Conservation (phyloP, 2,113 vertebrate genomes). For the Amblyopsis rosae region DNA sequence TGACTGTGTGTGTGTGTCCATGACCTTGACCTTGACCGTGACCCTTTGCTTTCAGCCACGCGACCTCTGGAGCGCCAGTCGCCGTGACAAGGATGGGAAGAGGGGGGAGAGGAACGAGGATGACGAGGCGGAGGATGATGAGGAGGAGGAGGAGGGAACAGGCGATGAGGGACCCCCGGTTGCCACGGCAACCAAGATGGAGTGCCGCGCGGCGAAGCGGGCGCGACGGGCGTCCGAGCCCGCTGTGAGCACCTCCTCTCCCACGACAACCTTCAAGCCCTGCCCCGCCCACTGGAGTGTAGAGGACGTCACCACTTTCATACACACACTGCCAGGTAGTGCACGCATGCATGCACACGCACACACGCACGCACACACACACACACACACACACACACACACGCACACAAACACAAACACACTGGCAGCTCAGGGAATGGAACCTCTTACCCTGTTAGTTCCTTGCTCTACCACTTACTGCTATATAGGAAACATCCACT, state of each 20-base stretch:
- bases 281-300: conserved; percentile 91
- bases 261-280: conserved; percentile 78
- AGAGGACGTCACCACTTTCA: conserved; percentile 94
- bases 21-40: neutral
- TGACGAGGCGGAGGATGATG: conserved; percentile 48
- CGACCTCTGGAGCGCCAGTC: conserved; percentile 71
- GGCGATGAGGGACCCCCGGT: conserved; percentile 79
- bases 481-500: too few relatives aligned
- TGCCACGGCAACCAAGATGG: conserved; percentile 85
- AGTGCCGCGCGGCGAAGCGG: conserved; percentile 65
- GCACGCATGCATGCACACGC: neutral
- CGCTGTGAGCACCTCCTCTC: conserved; percentile 78
- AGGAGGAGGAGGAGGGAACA: conserved; percentile 53
- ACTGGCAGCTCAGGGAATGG: neutral
- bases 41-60: conserved; percentile 50
- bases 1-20: neutral
- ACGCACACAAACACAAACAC: neutral
- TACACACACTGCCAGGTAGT: conserved; percentile 89
- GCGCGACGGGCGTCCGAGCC: conserved; percentile 80
- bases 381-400: neutral
- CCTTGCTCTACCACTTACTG: too few relatives aligned
- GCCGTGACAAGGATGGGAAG: conserved; percentile 78
- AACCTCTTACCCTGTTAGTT: neutral
- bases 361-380: conserved; percentile 1
- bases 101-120: conserved; percentile 33